Evolutionary conservation across 2,113 vertebrate species (phyloP).

Genomic region (Saguinus midas): DNA sequence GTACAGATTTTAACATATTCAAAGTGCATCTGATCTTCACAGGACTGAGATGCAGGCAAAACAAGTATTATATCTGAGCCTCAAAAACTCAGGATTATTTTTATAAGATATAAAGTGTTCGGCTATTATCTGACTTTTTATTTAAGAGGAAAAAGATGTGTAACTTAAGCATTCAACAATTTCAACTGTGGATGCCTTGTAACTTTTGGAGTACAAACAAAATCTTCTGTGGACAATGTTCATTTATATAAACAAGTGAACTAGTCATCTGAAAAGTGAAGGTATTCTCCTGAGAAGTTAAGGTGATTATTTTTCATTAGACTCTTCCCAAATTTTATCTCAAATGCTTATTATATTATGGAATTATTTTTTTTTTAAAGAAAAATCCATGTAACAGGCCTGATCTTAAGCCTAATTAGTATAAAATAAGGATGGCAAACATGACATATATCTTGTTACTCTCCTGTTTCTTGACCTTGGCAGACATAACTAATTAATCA

Average conservation of each 20-base stretch:
- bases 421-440: background rate
- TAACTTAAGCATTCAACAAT: background rate
- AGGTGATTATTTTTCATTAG: constrained; percentile 39
- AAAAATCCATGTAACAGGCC: background rate
- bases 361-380: constrained; percentile 24
- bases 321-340: constrained; percentile 16
- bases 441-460: background rate
- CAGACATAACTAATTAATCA: background rate
- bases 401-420: constrained; percentile 10
- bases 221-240: background rate
- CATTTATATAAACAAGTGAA: constrained; percentile 43
- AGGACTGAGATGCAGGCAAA: background rate
- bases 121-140: constrained; percentile 45
- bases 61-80: background rate
- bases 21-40: constrained; percentile 1
- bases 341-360: background rate
- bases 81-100: constrained; percentile 44
- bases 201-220: constrained; percentile 24
- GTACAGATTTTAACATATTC: background rate
- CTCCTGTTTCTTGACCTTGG: background rate
- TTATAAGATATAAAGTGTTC: background rate
- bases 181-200: constrained; percentile 2
- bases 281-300: constrained; percentile 24
- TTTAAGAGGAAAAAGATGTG: constrained; percentile 43
- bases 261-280: constrained; percentile 31